phyloP scores from a whole-genome alignment of 92 coral and sea anemone genomes.

The Epizoanthus illoricatus region DNA sequence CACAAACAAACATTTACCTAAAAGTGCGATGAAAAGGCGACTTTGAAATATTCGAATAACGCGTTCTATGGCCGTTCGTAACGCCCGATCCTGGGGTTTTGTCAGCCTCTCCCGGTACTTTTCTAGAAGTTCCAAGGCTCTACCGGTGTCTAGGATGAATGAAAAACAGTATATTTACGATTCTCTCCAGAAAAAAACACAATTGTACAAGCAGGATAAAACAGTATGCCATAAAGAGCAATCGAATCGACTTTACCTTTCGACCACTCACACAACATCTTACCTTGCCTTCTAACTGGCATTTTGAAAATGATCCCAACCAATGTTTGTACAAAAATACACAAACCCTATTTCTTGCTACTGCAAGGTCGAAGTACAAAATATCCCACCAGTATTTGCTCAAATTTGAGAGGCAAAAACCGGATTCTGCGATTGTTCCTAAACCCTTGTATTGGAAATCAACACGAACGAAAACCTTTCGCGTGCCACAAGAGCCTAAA shows the following conservation, averaged over 20 bases:
- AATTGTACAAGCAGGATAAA: slow-evolving; percentile 31
- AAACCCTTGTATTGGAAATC: slow-evolving; percentile 40
- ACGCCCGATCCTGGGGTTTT: slow-evolving; percentile 95
- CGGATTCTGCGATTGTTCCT: slow-evolving; percentile 6
- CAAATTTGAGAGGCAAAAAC: slow-evolving; percentile 15
- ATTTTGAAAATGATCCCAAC: slow-evolving; percentile 59
- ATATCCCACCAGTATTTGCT: slow-evolving; percentile 15
- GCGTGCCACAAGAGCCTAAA: slow-evolving; percentile 74
- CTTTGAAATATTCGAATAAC: slow-evolving; percentile 97
- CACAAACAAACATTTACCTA: slow-evolving; percentile 67
- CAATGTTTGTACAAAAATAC: slow-evolving; percentile 6
- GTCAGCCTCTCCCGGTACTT: slow-evolving; percentile 89
- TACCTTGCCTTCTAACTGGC: slow-evolving; percentile 99
- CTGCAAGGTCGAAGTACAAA: slow-evolving; percentile 7
- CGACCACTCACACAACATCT: slow-evolving; percentile 32
- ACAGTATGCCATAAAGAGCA: slow-evolving; percentile 30
- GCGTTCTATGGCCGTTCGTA: slow-evolving; percentile 95
- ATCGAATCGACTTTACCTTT: slow-evolving; percentile 22
- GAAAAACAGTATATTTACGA: slow-evolving; percentile 39
- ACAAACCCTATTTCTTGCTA: background rate
- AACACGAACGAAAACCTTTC: slow-evolving; percentile 85
- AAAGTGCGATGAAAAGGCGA: slow-evolving; percentile 85
- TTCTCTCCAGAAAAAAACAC: slow-evolving; percentile 26
- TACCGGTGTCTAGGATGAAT: slow-evolving; percentile 74
- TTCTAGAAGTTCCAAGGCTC: slow-evolving; percentile 90